Percentiles rank a stretch among this genome's conserved stretches.
phyloP scores from a whole-genome alignment of 2,888 invertebrate genomes.

The Hedychridium roseum region DNA sequence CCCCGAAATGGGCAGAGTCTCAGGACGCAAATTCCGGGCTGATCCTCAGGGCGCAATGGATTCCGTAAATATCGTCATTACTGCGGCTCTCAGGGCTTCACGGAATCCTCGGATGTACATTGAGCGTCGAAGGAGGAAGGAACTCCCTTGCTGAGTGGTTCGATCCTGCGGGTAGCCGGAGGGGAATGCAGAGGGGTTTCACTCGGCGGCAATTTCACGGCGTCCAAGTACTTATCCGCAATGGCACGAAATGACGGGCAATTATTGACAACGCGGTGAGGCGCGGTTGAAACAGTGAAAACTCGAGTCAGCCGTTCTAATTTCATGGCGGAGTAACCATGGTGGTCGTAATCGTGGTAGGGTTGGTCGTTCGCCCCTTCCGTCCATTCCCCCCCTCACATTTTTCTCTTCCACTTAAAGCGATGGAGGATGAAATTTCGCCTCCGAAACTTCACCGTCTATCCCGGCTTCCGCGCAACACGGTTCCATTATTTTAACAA shows the following conservation, averaged over 20 bases:
- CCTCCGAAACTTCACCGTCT: too few relatives aligned
- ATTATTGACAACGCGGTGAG: constrained; percentile 44
- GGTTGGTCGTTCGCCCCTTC: background rate
- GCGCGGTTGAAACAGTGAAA: constrained; percentile 43
- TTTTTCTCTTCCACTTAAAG: background rate
- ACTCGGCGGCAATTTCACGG: constrained; percentile 36
- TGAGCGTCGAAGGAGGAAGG: background rate
- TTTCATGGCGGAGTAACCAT: constrained; percentile 45
- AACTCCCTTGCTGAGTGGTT: constrained; percentile 14
- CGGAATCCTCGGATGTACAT: constrained; percentile 6
- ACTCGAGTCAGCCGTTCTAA: constrained; percentile 44
- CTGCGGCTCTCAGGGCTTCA: background rate
- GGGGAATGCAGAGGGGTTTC: constrained; percentile 23
- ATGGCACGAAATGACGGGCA: constrained; percentile 45
- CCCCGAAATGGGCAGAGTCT: too few relatives aligned
- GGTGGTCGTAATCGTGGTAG: constrained; percentile 4
- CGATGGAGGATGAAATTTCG: background rate
- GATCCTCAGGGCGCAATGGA: too few relatives aligned
- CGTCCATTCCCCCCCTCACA: background rate
- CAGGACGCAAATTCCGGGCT: too few relatives aligned
- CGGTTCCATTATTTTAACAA: too few relatives aligned
- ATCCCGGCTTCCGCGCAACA: too few relatives aligned
- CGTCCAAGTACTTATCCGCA: constrained; percentile 41
- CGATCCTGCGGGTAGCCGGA: constrained; percentile 18
- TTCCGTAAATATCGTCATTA: constrained; percentile 14